Evolutionary conservation across 64 coral and sea anemone species (phyloP), one percentile per base, ranked within the genome.

Genomic region (Orbicella faveolata): DNA sequence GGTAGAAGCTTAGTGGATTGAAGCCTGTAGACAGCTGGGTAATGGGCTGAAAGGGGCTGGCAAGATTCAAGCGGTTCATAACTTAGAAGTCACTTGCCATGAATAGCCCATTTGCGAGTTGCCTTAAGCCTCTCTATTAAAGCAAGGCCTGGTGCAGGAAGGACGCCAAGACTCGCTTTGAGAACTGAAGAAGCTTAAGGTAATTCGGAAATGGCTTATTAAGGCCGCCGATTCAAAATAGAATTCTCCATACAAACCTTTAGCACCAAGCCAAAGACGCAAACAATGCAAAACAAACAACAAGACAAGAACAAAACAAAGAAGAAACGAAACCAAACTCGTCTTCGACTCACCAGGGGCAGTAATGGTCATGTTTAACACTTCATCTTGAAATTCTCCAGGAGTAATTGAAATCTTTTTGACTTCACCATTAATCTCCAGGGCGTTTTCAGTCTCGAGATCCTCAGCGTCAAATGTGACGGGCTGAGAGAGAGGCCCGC

Each of bases 301-400:
- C 67, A 70, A 70, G 64, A 26, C 21, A 70, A 25, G 1, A 70
- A 70, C 10, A 20, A 70, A 70, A 70, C 67, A 65, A 39, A 63
- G 9, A 23, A 30, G 21, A 10, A 83, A 23, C 3, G 14, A 83
- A 30, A 83, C 3, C 2, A 33, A 14, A 44, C 21, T n/a, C 55
- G 25, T 26, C 30, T 52, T 12, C 8, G 55, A 53, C 92, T 65
- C 34, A 95, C 93, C 93, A 81, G 88, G 86, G 8, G 95, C 95
- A 20, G 95, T 97, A 51, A 97, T 94, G 55, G 91, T 97, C 72
- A 97, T 87, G 13, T 97, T 90, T n/a, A 79, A 83, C 10, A 91
- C 87, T 34, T 94, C 70, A 62, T 90, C 92, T 14, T 84, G 81
- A 64, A 84, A 54, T n/a, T 93, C 95, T 17, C 74, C 75, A 23